Evolutionary conservation across 2,888 invertebrate genomes (phyloP).

Genomic region (Drosophila sordidula): DNA sequence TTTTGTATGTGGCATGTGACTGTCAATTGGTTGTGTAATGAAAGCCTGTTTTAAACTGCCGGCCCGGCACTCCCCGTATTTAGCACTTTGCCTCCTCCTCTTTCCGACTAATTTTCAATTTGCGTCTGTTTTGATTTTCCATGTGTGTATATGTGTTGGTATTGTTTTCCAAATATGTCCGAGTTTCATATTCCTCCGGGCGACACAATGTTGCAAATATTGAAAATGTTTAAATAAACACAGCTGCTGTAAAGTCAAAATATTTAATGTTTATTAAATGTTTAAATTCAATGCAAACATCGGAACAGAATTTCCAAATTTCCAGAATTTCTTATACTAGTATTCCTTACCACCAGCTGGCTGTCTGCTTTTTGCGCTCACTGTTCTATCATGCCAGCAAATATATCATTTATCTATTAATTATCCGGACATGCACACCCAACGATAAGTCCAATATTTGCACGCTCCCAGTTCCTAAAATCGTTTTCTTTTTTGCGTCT

Average conservation of each 20-base stretch:
- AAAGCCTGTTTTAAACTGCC: constrained; percentile 60
- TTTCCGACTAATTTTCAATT: constrained; percentile 55
- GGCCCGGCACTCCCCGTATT: constrained; percentile 44
- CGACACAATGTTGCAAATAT: constrained; percentile 29
- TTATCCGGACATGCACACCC: constrained; percentile 59
- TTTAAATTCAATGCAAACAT: background rate
- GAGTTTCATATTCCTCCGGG: constrained; percentile 14
- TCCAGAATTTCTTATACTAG: too few relatives aligned
- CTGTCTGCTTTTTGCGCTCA: too few relatives aligned
- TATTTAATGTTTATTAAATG: background rate
- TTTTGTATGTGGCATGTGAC: constrained; percentile 74
- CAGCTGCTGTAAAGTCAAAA: constrained; percentile 22
- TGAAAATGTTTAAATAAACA: constrained; percentile 32
- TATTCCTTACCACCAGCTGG: too few relatives aligned
- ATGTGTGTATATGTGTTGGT: constrained; percentile 13
- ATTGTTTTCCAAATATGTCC: constrained; percentile 44
- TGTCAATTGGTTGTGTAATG: constrained; percentile 70
- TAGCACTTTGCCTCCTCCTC: constrained; percentile 21
- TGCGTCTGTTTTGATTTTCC: constrained; percentile 57
- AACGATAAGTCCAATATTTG: constrained; percentile 36
- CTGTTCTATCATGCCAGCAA: constrained; percentile 2
- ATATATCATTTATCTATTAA: constrained; percentile 66
- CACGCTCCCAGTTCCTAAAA: constrained; percentile 52
- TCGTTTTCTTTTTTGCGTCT: constrained; percentile 55
- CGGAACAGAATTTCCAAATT: background rate